Evolutionary conservation across 1,140 invertebrate species (phyloP).

Genomic region (Hesperophylax magnus): DNA sequence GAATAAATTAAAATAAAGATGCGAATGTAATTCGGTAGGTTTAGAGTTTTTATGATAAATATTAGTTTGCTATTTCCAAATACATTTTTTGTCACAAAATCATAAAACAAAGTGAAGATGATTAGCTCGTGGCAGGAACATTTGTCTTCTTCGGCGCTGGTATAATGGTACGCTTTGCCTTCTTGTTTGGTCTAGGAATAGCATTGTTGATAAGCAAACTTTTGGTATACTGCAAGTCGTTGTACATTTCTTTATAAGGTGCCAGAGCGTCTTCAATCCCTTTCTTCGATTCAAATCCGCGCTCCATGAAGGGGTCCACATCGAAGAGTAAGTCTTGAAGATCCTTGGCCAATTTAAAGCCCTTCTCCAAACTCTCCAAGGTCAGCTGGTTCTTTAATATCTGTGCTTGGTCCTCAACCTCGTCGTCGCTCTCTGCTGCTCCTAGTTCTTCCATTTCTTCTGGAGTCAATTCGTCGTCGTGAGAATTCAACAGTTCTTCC

Average conservation of each 20-base stretch:
- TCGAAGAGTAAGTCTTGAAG: conserved; percentile 11
- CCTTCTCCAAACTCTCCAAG: conserved; percentile 29
- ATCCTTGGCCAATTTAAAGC: conserved; percentile 32
- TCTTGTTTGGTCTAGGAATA: conserved; percentile 4
- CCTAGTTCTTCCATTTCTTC: conserved; percentile 9
- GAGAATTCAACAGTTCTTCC: conserved; percentile 16
- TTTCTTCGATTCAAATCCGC: neutral
- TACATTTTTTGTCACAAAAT: too few species aligned
- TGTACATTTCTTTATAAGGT: conserved; percentile 35
- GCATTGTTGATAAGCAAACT: conserved; percentile 30
- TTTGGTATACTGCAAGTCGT: conserved; percentile 13
- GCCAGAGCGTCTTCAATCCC: conserved; percentile 16
- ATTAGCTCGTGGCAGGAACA: too few species aligned
- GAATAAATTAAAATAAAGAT: too few species aligned
- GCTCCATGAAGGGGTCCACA: conserved; percentile 30
- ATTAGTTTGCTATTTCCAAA: too few species aligned
- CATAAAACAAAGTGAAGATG: too few species aligned
- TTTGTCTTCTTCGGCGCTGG: too few species aligned
- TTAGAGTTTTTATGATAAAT: too few species aligned
- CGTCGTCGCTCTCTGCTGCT: neutral
- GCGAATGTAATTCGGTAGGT: too few species aligned
- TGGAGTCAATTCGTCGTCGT: conserved; percentile 11
- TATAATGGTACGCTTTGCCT: neutral
- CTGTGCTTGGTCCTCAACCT: neutral
- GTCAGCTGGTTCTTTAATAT: conserved; percentile 23